A percentile compares a stretch with the other conserved stretches of the same genome.
Evolutionary conservation across 1,140 invertebrate genomes (phyloP).

Genomic region (Drosophila carrolli): DNA sequence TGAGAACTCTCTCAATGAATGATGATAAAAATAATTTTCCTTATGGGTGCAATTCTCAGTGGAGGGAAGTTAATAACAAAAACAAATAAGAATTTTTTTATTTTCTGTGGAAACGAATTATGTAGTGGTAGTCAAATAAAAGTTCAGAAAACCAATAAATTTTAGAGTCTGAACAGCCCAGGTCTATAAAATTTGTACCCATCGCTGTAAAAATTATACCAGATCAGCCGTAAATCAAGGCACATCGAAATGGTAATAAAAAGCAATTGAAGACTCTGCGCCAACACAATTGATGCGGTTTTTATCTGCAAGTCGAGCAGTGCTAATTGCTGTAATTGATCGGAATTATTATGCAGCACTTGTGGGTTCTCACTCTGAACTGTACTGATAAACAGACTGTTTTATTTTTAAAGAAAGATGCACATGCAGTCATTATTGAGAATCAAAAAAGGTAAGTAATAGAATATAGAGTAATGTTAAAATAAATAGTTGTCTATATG

Average conservation of each 20-base stretch:
- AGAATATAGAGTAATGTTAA: background rate
- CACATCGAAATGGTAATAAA: conserved; percentile 13
- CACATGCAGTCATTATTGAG: no score
- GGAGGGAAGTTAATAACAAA: conserved; percentile 3
- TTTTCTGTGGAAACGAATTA: background rate
- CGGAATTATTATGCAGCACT: conserved; percentile 6
- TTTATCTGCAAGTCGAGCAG: conserved; percentile 16
- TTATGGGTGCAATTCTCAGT: conserved; percentile 3
- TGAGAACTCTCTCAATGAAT: conserved; percentile 6
- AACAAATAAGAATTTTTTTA: background rate
- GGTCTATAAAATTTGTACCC: background rate
- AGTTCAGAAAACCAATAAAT: conserved; percentile 15
- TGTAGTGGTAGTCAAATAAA: background rate
- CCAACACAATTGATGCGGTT: conserved; percentile 15
- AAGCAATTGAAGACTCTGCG: conserved; percentile 14
- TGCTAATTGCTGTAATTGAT: conserved; percentile 35
- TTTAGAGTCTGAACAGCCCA: background rate
- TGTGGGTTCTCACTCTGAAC: background rate
- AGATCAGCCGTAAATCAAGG: conserved; percentile 10
- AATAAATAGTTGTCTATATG: no score
- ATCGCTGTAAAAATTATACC: background rate
- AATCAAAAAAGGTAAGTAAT: no score
- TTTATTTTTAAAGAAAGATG: no score
- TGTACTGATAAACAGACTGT: no score
- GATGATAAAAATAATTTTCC: conserved; percentile 15